Percentiles rank a stretch among this genome's conserved stretches.
Conservation (phyloP, 1,140 invertebrate species). For the Microplitis mediator region DNA sequence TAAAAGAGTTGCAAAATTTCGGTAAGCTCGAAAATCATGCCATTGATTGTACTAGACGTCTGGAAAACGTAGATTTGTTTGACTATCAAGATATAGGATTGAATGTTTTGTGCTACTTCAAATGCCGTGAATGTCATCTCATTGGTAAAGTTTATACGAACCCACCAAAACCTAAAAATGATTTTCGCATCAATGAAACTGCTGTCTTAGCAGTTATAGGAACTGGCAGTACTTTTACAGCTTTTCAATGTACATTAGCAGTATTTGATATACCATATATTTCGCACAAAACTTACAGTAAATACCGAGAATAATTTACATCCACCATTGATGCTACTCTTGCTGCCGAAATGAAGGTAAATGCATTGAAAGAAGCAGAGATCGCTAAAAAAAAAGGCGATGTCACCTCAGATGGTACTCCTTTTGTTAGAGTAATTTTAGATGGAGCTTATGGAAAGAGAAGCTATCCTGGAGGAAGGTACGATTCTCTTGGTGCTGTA, state of each 20-base stretch:
- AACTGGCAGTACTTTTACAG: constrained; percentile 12
- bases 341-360: constrained; percentile 20
- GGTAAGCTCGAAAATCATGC: background rate
- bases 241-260: constrained; percentile 14
- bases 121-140: constrained; percentile 23
- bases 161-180: background rate
- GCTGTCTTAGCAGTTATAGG: constrained; percentile 23
- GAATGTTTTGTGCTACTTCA: constrained; percentile 10
- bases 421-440: constrained; percentile 45
- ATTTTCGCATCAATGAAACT: constrained; percentile 22
- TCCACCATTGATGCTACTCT: constrained; percentile 27
- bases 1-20: constrained; percentile 7
- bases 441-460: constrained; percentile 49
- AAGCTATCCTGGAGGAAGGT: constrained; percentile 42
- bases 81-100: constrained; percentile 17
- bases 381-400: constrained; percentile 41
- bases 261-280: constrained; percentile 34
- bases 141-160: constrained; percentile 12
- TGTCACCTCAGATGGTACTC: constrained; percentile 42
- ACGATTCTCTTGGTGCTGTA: constrained; percentile 45
- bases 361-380: constrained; percentile 34
- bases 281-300: constrained; percentile 28
- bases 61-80: background rate
- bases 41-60: too few relatives aligned
- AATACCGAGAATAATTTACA: constrained; percentile 25